Conservation (phyloP, 37 sponge, comb jelly and placozoan species). For the Diacarnus erythraeanus region DNA sequence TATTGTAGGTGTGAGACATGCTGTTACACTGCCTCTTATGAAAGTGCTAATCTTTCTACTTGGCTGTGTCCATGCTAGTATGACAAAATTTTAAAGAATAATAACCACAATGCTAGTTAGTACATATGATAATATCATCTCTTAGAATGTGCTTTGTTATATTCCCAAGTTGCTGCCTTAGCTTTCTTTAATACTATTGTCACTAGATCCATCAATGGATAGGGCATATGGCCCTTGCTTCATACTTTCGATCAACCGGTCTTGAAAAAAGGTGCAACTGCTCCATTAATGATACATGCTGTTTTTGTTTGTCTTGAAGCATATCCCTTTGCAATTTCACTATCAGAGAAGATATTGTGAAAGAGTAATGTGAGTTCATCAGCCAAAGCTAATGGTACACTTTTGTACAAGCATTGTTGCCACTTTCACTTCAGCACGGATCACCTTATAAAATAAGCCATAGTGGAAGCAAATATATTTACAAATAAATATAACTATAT, state of each 20-base stretch:
- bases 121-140: no score
- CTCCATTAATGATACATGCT: slow-evolving; percentile 72
- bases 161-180: no score
- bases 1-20: no score
- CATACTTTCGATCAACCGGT: slow-evolving; percentile 33
- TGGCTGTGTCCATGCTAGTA: no score
- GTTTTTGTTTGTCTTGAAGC: slow-evolving; percentile 59
- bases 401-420: slow-evolving; percentile 44
- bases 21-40: no score
- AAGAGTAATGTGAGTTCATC: slow-evolving; percentile 59
- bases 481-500: not conserved
- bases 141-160: no score
- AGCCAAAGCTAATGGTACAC: slow-evolving; percentile 50
- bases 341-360: slow-evolving; percentile 55
- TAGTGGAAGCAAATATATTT: not conserved
- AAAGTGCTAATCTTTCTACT: no score
- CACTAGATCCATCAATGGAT: slow-evolving; percentile 75
- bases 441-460: slow-evolving; percentile 6
- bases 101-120: no score
- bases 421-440: slow-evolving; percentile 61
- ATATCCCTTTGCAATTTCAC: slow-evolving; percentile 13
- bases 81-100: no score
- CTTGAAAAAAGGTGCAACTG: slow-evolving; percentile 48
- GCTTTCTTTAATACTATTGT: slow-evolving; percentile 58
- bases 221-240: slow-evolving; percentile 46